These are phyloP conservation scores for Dendrolimus houi DNA, from an alignment of 2,888 invertebrate species.

Conservation along the genomic window DNA sequence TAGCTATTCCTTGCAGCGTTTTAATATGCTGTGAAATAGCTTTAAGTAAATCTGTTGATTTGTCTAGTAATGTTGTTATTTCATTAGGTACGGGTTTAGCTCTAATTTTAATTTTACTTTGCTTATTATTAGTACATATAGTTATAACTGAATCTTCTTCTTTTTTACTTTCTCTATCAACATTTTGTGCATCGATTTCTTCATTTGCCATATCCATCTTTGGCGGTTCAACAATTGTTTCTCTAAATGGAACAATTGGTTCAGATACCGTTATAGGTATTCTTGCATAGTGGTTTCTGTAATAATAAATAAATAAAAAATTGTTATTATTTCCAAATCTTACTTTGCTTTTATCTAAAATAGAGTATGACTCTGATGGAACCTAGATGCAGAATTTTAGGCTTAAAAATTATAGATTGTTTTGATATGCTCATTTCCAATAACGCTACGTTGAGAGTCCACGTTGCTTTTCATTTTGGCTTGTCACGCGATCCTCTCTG, in stretches of 20 bases:
- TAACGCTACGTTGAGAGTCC: too few species aligned
- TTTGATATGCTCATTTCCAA: too few species aligned
- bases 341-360: too few species aligned
- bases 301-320: slow-evolving; percentile 10
- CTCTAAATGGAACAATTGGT: slow-evolving; percentile 97
- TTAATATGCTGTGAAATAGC: slow-evolving; percentile 72
- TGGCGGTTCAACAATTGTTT: slow-evolving; percentile 91
- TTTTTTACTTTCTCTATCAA: slow-evolving; percentile 60
- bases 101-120: slow-evolving; percentile 82
- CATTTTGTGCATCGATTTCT: slow-evolving; percentile 80
- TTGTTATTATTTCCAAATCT: too few species aligned
- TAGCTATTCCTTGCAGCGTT: slow-evolving; percentile 47
- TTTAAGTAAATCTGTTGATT: slow-evolving; percentile 82
- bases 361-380: too few species aligned
- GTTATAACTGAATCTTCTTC: slow-evolving; percentile 71
- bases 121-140: slow-evolving; percentile 82
- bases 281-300: slow-evolving; percentile 84
- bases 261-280: slow-evolving; percentile 93
- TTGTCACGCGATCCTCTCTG: too few species aligned
- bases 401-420: too few species aligned
- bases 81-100: slow-evolving; percentile 85
- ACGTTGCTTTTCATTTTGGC: too few species aligned
- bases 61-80: slow-evolving; percentile 83
- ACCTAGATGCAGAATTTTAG: too few species aligned
- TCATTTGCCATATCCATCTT: slow-evolving; percentile 91